Evolutionary conservation across 2,797 vertebrate species (phyloP).

Genomic region (Muscicapa striata): DNA sequence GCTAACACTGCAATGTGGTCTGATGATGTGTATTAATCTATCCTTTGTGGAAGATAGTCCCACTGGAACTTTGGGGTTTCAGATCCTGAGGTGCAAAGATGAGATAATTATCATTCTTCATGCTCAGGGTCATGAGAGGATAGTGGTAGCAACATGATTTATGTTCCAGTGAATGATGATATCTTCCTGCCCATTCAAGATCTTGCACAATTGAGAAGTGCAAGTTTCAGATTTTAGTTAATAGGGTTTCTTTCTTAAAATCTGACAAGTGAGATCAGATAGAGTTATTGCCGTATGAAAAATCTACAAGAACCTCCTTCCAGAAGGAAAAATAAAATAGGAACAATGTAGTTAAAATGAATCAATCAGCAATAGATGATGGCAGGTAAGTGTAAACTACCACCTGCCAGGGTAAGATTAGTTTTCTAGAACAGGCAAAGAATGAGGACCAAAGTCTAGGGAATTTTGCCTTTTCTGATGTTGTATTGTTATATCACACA

Average conservation of each 20-base stretch:
- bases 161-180: background rate
- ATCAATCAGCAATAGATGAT: background rate
- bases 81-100: background rate
- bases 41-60: background rate
- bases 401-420: background rate
- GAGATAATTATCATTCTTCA: background rate
- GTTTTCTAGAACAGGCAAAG: background rate
- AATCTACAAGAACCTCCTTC: background rate
- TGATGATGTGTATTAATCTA: background rate
- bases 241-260: background rate
- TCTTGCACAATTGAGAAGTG: background rate
- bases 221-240: background rate
- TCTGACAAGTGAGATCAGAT: background rate
- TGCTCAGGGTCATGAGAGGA: background rate
- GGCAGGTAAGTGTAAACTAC: background rate
- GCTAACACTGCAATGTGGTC: accelerated
- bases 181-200: background rate
- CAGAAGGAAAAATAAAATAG: background rate
- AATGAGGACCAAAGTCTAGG: background rate
- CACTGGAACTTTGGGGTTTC: background rate
- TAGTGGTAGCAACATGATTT: background rate
- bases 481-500: background rate
- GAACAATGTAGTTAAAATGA: background rate
- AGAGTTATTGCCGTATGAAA: background rate
- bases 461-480: background rate